Evolutionary conservation across 2,113 vertebrate species (phyloP), one percentile per base, ranked within the genome.

Genomic region (Anarrhichthys ocellatus): DNA sequence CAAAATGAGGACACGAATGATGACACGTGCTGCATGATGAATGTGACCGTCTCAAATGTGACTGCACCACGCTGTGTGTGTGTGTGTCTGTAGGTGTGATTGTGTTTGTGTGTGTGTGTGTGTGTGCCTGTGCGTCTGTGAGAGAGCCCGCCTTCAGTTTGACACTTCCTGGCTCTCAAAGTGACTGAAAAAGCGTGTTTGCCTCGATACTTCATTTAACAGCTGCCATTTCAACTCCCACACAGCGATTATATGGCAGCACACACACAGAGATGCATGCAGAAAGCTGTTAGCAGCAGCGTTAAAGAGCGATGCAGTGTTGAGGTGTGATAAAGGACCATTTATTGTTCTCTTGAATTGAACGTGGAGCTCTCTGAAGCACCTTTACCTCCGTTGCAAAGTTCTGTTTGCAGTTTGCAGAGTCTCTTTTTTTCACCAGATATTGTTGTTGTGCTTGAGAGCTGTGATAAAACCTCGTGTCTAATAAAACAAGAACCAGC

Each of bases 201-300:
- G 80, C 82, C 68, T 82, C 64, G 50, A 85, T 86, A 74, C 80
- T 91, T 78, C 76, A 77, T 89, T 91, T 89, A 89, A 90, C 86
- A 88, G 85, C 78, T 90, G 86, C 79, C 84, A 90, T 91, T 83
- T 91, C 76, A 38, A 81, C 90, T 87, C 87, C 92, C 83, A 90
- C 90, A 52, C 87, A 70, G 73, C 73, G 32, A 71, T 87, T 82
- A 83, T 59, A 66, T 73, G 69, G 59, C 61, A 69, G 0, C 76
- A 34, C 65, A 36, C 72, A 46, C 68, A 52, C 62, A 62, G 42
- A 40, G 6, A 46, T 11, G 15, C 59, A 34, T 32, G 34, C 54
- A 66, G 29, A 44, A 15, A 71, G 81, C 71, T 84, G 77, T 74
- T 58, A 71, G 79, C 81, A 70, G 58, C 63, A 67, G 36, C 8